Conservation (phyloP, 2,113 vertebrate genomes). For the Alces alces region DNA sequence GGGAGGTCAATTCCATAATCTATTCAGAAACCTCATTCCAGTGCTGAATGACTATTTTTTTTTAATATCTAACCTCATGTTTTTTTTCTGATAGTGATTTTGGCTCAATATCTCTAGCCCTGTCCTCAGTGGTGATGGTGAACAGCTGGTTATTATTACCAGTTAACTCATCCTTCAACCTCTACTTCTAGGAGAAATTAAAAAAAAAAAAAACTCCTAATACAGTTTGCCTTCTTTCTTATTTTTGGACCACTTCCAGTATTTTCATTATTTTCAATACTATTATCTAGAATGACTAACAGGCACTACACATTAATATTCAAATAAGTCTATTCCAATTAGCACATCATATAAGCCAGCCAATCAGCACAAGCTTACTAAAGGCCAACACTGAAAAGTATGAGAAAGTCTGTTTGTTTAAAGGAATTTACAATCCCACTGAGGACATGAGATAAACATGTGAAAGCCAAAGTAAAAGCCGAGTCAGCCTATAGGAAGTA, state of each 20-base stretch:
- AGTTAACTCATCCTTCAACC: conserved; percentile 55
- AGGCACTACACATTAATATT: conserved; percentile 44
- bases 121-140: conserved; percentile 35
- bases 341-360: neutral
- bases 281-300: conserved; percentile 50
- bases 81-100: neutral
- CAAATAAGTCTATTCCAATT: conserved; percentile 33
- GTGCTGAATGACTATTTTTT: conserved; percentile 41
- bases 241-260: neutral
- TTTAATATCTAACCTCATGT: conserved; percentile 47
- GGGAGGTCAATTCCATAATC: conserved; percentile 48
- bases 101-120: conserved; percentile 39
- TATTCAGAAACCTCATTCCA: conserved; percentile 61
- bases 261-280: conserved; percentile 53
- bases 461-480: neutral
- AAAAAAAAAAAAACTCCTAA: conserved; percentile 33
- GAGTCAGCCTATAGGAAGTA: neutral
- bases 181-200: conserved; percentile 56
- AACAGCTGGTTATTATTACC: conserved; percentile 56
- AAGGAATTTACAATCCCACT: neutral
- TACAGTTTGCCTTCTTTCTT: neutral
- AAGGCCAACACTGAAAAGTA: neutral
- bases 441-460: neutral
- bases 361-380: conserved; percentile 30
- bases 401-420: neutral